Base-by-base conservation (phyloP, 1,140 invertebrate genomes). In the Xylocopa sonorina region DNA sequence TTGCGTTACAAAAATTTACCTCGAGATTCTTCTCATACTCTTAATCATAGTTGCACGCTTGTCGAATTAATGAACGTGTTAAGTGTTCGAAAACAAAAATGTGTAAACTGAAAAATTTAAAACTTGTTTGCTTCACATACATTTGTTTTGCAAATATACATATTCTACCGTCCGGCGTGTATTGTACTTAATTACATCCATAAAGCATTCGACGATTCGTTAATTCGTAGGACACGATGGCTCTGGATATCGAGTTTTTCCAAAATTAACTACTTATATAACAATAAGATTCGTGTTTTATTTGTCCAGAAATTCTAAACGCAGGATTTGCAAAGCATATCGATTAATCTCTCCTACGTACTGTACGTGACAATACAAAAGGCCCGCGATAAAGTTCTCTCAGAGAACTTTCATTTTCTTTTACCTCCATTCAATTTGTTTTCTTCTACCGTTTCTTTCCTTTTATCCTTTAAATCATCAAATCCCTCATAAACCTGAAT, bases 221-320 rank as follows among this genome's bases (percentile, higher is more conserved):
- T 84, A 84, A 50, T 34, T 80, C 51, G 67, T 68, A 78, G 58
- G 72, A 83, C 78, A 82, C 60, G 63, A 77, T 68, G 53, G 71
- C 34, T 80, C 55, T 62, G 77, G 66, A 60, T 78, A 78, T 74
- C 69, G 66, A 75, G 74, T 74, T 84, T 38, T 71, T 53, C n/a
- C 51, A 77, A 84, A 85, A 80, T 84, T 78, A 78, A 84, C 71
- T 85, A 84, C 74, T 73, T 73, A 84, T 73, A 84, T 63, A 84
- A 84, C 71, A 84, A 83, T 69, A 80, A 60, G 79, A 81, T 71
- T 74, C 75, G 72, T 48, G 50, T 76, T n/a, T 85, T 81, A 84
- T 46, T 71, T 84, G 81, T 55, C 79, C 38, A 80, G 38, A 74
- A 78, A 74, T 78, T 82, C 64, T 84, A 84, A 68, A 85, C 67